Evolutionary conservation across 2,888 invertebrate species (phyloP), one percentile per base, ranked within the genome.

Genomic region (Leuctra nigra): DNA sequence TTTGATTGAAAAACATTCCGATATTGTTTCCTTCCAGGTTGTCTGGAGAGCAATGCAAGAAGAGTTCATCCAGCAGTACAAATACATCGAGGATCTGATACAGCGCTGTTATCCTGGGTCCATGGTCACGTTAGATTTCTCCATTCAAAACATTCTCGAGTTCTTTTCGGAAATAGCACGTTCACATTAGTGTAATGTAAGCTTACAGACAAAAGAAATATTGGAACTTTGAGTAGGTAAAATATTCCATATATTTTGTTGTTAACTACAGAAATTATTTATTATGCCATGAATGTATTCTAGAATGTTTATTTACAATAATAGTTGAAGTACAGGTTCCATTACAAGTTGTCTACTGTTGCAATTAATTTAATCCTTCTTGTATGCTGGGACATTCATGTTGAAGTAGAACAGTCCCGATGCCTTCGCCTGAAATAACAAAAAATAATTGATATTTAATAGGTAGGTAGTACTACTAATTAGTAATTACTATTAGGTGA

Each of bases 11-110:
- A n/a, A n/a, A n/a, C n/a, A n/a, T n/a, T n/a, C n/a, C n/a, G n/a
- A n/a, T n/a, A n/a, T n/a, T 41, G 38, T 38, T 9, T 38, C 4
- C 6, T 1, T 50, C 1, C 29, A 91, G 83, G 98, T 99, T 53
- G 98, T 99, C 57, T 99, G 99, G 99, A 84, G 94, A 69, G 92
- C 95, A 66, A 97, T 99, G 97, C 97, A 98, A 77, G 94, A 97
- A 72, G 97, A 98, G 77, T 98, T 99, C 74, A 90, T 99, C 66
- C 86, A 89, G 65, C 98, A 98, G 72, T 94, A 97, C 74, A 92
- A 91, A 72, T 83, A 87, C 66, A 84, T 97, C 65, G 93, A 96
- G 75, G 89, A 90, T 65, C 81, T 95, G 64, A 92, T 98, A 68
- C 90, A 90, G 67, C 84, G 92, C 64, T 98, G 97, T 75, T 98